Conservation (phyloP, 2,888 invertebrate genomes). For the Lepidonotus clava region DNA sequence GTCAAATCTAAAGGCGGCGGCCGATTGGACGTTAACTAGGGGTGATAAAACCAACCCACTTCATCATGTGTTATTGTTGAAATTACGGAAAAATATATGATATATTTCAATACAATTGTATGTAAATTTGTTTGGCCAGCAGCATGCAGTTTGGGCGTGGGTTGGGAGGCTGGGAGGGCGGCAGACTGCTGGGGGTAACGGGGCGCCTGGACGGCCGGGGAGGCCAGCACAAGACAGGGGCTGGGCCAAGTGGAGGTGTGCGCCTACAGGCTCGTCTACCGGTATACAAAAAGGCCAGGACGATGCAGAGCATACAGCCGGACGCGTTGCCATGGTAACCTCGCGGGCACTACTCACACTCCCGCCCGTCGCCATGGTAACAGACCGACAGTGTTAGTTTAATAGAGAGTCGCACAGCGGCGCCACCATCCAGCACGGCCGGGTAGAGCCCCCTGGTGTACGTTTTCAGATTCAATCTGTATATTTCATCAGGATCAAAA, state of each 20-base stretch:
- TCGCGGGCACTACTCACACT: conserved; percentile 17
- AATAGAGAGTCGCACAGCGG: conserved; percentile 13
- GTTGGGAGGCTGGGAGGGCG: not conserved
- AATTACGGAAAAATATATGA: not conserved
- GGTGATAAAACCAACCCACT: conserved; percentile 7
- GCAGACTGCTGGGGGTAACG: not conserved
- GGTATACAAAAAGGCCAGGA: not conserved
- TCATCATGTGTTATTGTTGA: not conserved
- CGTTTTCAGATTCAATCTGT: too few relatives aligned
- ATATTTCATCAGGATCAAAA: too few relatives aligned
- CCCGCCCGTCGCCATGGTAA: conserved; percentile 40
- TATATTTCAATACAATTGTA: not conserved
- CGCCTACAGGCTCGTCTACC: not conserved
- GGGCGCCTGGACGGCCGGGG: too few relatives aligned
- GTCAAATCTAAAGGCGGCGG: not conserved
- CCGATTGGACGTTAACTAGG: not conserved
- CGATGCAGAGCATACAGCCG: not conserved
- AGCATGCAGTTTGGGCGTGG: not conserved
- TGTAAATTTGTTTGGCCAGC: not conserved
- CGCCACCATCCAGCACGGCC: conserved; percentile 36
- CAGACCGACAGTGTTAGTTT: conserved; percentile 42
- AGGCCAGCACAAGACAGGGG: not conserved
- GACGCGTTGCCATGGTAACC: not conserved
- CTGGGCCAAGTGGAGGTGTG: not conserved
- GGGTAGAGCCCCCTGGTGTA: too few relatives aligned